Conservation (phyloP, 2,888 invertebrate genomes). For the Ypsolopha sequella region DNA sequence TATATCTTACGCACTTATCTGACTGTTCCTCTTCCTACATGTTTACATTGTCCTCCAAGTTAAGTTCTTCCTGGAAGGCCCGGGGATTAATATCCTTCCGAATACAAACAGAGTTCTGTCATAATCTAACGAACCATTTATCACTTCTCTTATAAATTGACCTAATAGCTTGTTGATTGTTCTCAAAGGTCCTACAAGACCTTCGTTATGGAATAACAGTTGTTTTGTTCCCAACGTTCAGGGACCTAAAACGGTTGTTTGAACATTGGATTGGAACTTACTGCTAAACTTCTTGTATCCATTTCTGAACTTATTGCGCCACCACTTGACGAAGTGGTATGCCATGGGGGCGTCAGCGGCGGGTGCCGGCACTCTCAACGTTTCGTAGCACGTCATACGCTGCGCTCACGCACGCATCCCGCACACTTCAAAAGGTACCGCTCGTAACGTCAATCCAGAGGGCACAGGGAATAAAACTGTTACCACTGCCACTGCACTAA, state of each 20-base stretch:
- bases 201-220: too few species aligned
- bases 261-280: constrained; percentile 45
- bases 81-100: too few species aligned
- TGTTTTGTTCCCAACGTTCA: too few species aligned
- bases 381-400: constrained; percentile 72
- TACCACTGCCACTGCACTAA: constrained; percentile 38
- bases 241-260: background rate
- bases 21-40: too few species aligned
- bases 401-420: constrained; percentile 71
- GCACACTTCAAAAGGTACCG: constrained; percentile 63
- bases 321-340: constrained; percentile 82
- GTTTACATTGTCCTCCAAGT: too few species aligned
- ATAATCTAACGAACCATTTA: too few species aligned
- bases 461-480: constrained; percentile 13
- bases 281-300: constrained; percentile 81
- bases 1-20: too few species aligned
- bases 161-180: too few species aligned
- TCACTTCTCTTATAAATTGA: too few species aligned
- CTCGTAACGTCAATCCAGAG: constrained; percentile 18
- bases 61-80: too few species aligned
- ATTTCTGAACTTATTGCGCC: constrained; percentile 81
- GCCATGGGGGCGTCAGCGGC: constrained; percentile 75
- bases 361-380: constrained; percentile 68
- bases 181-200: too few species aligned
- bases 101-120: too few species aligned